These are phyloP conservation scores for Chroicocephalus ridibundus DNA, from an alignment of 2,113 vertebrate genomes.

Conservation along the genomic window DNA sequence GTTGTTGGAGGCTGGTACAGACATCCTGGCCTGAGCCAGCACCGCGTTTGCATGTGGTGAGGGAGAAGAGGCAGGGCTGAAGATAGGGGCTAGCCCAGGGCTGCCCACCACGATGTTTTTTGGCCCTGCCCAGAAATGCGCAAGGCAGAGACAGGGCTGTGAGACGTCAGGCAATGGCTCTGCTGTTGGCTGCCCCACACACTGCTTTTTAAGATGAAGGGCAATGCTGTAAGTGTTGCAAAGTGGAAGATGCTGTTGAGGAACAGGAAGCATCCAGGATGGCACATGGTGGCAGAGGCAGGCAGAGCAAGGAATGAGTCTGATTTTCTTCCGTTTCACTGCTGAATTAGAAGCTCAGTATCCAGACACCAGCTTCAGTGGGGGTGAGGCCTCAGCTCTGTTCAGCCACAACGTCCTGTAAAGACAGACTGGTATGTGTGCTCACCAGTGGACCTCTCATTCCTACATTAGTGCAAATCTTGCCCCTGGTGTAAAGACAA, in stretches of 20 bases:
- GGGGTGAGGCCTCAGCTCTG: neutral
- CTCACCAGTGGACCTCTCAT: neutral
- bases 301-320: neutral
- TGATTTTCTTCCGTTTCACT: neutral
- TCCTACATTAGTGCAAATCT: neutral
- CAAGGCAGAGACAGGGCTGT: neutral
- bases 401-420: neutral
- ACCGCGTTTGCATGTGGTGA: accelerated
- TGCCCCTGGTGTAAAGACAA: neutral
- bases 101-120: accelerated
- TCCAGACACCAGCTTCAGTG: neutral
- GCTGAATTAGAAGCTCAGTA: neutral
- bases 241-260: neutral
- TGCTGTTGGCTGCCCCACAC: neutral
- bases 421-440: neutral
- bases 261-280: neutral
- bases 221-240: accelerated
- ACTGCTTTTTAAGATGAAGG: neutral
- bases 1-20: neutral
- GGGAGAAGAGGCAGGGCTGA: neutral
- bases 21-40: neutral
- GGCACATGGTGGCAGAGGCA: neutral
- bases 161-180: neutral
- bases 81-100: neutral
- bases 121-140: neutral